phyloP scores from a whole-genome alignment of 2,113 vertebrate species.

The Anhinga rufa region DNA sequence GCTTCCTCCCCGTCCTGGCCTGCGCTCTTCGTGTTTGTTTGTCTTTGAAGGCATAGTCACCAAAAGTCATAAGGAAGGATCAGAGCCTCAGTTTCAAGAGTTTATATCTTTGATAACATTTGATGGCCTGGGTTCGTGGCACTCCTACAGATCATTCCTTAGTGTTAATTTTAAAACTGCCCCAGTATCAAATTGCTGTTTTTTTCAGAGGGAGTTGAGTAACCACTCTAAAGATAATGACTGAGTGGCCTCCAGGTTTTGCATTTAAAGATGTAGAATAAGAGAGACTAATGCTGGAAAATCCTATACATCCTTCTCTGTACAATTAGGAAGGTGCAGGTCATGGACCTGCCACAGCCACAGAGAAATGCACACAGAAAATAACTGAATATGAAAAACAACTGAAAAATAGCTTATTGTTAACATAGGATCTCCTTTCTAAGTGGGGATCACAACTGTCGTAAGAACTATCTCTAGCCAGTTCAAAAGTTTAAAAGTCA shows the following conservation, averaged over 20 bases:
- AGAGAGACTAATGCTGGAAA: not conserved
- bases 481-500: not conserved
- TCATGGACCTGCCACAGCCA: not conserved
- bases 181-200: not conserved
- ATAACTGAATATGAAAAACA: not conserved
- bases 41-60: not conserved
- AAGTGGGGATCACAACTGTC: not conserved
- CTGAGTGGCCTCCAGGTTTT: not conserved
- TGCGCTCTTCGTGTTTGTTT: rapidly evolving
- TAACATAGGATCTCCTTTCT: not conserved
- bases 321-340: not conserved
- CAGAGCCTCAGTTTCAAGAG: not conserved
- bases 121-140: not conserved
- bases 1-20: not conserved
- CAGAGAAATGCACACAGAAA: not conserved
- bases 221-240: not conserved
- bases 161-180: not conserved
- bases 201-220: not conserved
- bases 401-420: not conserved
- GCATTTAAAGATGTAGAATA: not conserved
- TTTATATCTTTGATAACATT: not conserved
- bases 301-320: not conserved
- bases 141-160: not conserved
- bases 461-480: not conserved
- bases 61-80: not conserved